Evolutionary conservation across 2,797 vertebrate species (phyloP), one percentile per base, ranked within the genome.

Genomic region (Mormyrops attenuatus): DNA sequence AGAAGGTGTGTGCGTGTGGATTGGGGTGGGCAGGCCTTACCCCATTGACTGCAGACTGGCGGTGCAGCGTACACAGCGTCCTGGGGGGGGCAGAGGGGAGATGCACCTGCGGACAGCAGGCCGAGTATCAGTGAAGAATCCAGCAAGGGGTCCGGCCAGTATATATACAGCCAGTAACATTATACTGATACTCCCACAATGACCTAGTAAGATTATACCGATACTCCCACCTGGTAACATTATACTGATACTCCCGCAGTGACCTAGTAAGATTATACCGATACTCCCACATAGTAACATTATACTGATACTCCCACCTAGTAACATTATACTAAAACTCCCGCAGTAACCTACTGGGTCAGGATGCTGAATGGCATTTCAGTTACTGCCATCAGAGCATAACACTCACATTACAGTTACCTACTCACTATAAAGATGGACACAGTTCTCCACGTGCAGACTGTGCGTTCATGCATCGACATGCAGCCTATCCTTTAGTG

Each of bases 51-150:
- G 94, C 96, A 0, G 92, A 93, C 20, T 94, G 94, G 89, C 97
- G 95, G 0, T 92, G 95, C 53, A 96, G 94, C 26, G 96, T 97
- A 92, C 95, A 97, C 89, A 98, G 94, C 4, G 97, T 97, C 92
- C 93, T 96, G 0, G 97, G 98, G 1, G 98, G 98, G 1, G 96
- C 96, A 13, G 95, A 97, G 0, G 98, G 98, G 88, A 99, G 91
- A 1, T 98, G 98, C 0, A 98, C 94, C 98, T 99, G 93, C 22
- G 73, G 91, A 22, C 80, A 89, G 90, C 34, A 91, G 52, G 41
- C 9, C 11, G 5, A 66, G 44, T 22, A 30, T 30, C 85, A 87
- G 34, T 69, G 26, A 69, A 69, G 11, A 15, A 69, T 34, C 63
- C 26, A 13, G 8, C 63, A 66, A 26, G 26, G 63, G 63, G 11